phyloP scores from a whole-genome alignment of 2,888 invertebrate genomes.

The Athripsodes cinereus region DNA sequence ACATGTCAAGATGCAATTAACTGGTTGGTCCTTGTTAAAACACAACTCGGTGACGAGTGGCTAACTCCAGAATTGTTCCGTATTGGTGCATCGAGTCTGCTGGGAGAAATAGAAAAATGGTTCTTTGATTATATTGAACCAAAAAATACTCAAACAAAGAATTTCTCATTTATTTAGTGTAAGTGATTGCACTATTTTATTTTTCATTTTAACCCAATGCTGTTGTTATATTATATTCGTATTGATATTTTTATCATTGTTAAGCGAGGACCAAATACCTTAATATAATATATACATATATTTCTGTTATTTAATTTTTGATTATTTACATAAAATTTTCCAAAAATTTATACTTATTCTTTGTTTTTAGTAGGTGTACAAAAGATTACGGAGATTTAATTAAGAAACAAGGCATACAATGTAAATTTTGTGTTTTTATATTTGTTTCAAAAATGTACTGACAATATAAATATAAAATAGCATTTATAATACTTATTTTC shows the following conservation, averaged over 20 bases:
- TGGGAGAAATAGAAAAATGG: conserved; percentile 67
- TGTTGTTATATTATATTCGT: conserved; percentile 3
- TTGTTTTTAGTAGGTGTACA: too few species aligned
- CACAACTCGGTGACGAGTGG: conserved; percentile 85
- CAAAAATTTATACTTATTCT: too few species aligned
- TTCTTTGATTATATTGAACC: conserved; percentile 38
- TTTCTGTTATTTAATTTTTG: too few species aligned
- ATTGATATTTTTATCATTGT: too few species aligned
- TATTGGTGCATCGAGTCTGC: conserved; percentile 89
- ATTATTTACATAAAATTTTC: too few species aligned
- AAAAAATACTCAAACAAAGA: background rate
- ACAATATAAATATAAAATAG: background rate
- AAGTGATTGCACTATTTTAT: background rate
- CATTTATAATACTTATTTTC: too few species aligned
- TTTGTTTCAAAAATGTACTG: background rate
- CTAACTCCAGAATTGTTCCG: conserved; percentile 73
- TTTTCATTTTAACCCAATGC: background rate
- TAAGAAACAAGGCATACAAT: too few species aligned
- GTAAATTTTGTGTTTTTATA: conserved; percentile 1
- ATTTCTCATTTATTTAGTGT: conserved; percentile 2
- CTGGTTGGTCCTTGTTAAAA: conserved; percentile 81
- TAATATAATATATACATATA: too few species aligned
- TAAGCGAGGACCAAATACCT: too few species aligned
- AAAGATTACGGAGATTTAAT: too few species aligned
- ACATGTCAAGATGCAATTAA: conserved; percentile 77